A percentile compares a stretch with the other conserved stretches of the same genome.
Conservation (phyloP, 2,888 invertebrate genomes). For the Rambutsinella grinnellia region DNA sequence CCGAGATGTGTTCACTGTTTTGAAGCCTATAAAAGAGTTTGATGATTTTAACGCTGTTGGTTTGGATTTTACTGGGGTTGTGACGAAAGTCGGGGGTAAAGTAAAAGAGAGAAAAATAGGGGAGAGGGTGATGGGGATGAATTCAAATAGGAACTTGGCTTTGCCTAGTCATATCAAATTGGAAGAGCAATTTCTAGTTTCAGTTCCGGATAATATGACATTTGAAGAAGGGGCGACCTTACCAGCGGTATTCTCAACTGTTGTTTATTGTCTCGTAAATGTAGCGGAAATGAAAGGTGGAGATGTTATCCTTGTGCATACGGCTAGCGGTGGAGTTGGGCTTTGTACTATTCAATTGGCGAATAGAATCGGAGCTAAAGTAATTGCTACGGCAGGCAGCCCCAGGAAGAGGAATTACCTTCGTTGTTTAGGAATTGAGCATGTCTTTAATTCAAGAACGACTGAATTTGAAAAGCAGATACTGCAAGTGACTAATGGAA, state of each 20-base stretch:
- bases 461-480: constrained; percentile 41
- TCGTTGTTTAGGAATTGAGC: constrained; percentile 41
- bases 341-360: constrained; percentile 54
- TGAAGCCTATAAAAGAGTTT: constrained; percentile 38
- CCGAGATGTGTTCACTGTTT: constrained; percentile 39
- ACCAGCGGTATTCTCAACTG: constrained; percentile 25
- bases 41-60: constrained; percentile 28
- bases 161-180: constrained; percentile 27
- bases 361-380: constrained; percentile 28
- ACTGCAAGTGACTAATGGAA: constrained; percentile 24
- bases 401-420: constrained; percentile 46
- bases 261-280: constrained; percentile 15
- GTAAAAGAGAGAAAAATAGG: constrained; percentile 32
- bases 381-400: constrained; percentile 54
- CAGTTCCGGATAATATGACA: constrained; percentile 4
- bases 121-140: constrained; percentile 28
- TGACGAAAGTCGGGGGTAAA: background rate
- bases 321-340: constrained; percentile 55
- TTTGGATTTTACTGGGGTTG: constrained; percentile 38
- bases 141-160: background rate
- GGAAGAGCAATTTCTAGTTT: background rate
- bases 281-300: constrained; percentile 15
- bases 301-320: constrained; percentile 46
- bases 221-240: constrained; percentile 31
- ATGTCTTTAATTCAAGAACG: constrained; percentile 52